Conservation (phyloP, 2,888 invertebrate genomes). For the Lysandra coridon region DNA sequence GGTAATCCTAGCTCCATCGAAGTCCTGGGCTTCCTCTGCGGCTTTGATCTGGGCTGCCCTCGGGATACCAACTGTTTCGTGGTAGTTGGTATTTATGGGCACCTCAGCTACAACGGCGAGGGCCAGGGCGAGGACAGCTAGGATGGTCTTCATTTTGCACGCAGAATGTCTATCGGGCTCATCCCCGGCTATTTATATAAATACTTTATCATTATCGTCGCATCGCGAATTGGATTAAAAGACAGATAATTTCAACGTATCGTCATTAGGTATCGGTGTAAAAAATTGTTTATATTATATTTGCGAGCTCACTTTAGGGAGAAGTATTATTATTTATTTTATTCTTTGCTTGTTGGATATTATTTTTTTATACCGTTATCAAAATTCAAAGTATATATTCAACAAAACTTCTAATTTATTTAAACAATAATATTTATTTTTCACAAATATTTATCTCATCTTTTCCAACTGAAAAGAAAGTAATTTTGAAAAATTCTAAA, state of each 20-base stretch:
- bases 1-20: constrained; percentile 48
- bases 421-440: too few relatives aligned
- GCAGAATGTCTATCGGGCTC: background rate
- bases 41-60: constrained; percentile 47
- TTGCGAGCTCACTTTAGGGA: too few relatives aligned
- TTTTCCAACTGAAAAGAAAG: too few relatives aligned
- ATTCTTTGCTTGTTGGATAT: too few relatives aligned
- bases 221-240: background rate
- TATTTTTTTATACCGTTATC: too few relatives aligned
- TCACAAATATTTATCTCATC: too few relatives aligned
- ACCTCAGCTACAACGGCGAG: constrained; percentile 38
- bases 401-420: too few relatives aligned
- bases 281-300: background rate
- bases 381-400: too few relatives aligned
- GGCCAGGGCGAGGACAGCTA: constrained; percentile 34
- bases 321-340: too few relatives aligned
- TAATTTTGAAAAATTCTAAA: too few relatives aligned
- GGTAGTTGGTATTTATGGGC: constrained; percentile 46
- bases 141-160: constrained; percentile 37
- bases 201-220: background rate
- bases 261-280: background rate
- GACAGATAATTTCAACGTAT: background rate
- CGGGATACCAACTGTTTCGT: constrained; percentile 48
- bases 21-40: constrained; percentile 42
- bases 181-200: background rate